Evolutionary conservation across 2,888 invertebrate species (phyloP).

Genomic region (Apoda limacodes): DNA sequence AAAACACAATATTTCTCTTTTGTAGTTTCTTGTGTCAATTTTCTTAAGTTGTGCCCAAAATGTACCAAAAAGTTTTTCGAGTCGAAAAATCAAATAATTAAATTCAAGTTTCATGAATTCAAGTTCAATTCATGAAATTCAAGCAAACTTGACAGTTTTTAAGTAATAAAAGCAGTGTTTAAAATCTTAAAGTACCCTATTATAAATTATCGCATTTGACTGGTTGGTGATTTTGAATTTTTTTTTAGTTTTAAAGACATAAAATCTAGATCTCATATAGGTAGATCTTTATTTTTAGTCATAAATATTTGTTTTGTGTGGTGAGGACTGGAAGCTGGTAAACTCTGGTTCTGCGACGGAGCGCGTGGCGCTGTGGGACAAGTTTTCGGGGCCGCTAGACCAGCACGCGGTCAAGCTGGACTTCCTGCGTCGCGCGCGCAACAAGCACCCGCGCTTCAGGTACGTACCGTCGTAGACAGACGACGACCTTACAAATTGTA

Average conservation of each 20-base stretch:
- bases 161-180: too few relatives aligned
- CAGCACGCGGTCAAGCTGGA: conserved; percentile 89
- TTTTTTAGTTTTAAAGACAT: neutral
- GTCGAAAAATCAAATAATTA: neutral
- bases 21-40: too few relatives aligned
- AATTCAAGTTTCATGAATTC: neutral
- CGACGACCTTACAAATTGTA: neutral
- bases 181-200: too few relatives aligned
- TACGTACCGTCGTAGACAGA: too few relatives aligned
- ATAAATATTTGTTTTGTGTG: conserved; percentile 16
- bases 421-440: conserved; percentile 84
- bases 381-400: conserved; percentile 82
- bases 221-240: too few relatives aligned
- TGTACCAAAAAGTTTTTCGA: too few relatives aligned
- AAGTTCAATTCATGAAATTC: too few relatives aligned
- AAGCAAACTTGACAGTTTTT: too few relatives aligned
- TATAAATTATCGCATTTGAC: too few relatives aligned
- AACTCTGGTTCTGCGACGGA: conserved; percentile 88
- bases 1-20: too few relatives aligned
- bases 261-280: too few relatives aligned
- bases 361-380: conserved; percentile 89
- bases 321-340: conserved; percentile 83
- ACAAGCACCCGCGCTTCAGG: conserved; percentile 82
- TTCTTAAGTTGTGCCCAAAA: neutral
- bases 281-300: too few relatives aligned